These are phyloP conservation scores for Limanda limanda DNA, from an alignment of 2,113 vertebrate species.

Conservation along the genomic window DNA sequence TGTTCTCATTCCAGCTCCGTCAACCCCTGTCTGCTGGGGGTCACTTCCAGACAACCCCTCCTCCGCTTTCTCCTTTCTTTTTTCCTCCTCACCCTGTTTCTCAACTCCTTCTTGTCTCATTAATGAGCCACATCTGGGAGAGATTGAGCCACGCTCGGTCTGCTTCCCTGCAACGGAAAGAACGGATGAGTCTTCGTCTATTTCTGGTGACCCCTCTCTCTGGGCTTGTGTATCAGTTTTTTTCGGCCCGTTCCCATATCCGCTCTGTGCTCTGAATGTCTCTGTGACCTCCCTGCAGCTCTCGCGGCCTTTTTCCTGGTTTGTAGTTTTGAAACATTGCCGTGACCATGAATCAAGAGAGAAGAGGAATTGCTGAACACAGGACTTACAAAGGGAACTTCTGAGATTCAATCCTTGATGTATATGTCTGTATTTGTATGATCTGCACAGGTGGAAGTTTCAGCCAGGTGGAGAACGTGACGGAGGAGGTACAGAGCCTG, in stretches of 20 bases:
- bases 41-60: conserved; percentile 50
- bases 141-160: conserved; percentile 56
- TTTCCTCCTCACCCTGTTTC: conserved; percentile 39
- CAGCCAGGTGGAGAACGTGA: conserved; percentile 71
- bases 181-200: conserved; percentile 41
- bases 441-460: conserved; percentile 64
- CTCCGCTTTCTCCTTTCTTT: not conserved
- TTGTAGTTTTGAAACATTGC: not conserved
- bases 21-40: conserved; percentile 81
- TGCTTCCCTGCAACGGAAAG: conserved; percentile 28
- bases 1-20: conserved; percentile 76
- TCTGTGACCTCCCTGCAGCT: conserved; percentile 2
- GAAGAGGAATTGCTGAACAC: conserved; percentile 9
- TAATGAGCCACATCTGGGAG: conserved; percentile 79
- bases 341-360: conserved; percentile 30
- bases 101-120: conserved; percentile 59
- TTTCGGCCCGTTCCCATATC: conserved; percentile 34
- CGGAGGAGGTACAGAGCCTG: conserved; percentile 87
- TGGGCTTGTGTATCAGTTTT: conserved; percentile 17
- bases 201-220: conserved; percentile 51
- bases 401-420: conserved; percentile 20
- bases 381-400: conserved; percentile 5
- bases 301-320: not conserved
- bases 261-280: conserved; percentile 23
- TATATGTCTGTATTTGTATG: conserved; percentile 29